These are phyloP conservation scores for Ia io DNA, from an alignment of 2,113 vertebrate genomes.

Conservation along the genomic window DNA sequence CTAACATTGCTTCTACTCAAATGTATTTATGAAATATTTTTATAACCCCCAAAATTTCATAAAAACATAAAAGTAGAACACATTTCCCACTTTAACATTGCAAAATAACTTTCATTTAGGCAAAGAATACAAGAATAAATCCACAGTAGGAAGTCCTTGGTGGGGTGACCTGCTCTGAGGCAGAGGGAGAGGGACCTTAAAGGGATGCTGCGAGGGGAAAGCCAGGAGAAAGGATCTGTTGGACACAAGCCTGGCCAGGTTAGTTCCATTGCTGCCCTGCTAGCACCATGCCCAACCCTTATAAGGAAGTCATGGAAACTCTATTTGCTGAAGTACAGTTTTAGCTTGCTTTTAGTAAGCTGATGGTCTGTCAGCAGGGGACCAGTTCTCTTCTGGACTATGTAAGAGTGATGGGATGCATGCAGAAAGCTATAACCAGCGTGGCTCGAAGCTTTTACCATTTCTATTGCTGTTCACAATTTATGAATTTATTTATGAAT, in stretches of 20 bases:
- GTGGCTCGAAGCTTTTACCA: background rate
- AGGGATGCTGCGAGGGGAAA: background rate
- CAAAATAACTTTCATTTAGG: background rate
- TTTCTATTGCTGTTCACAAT: background rate
- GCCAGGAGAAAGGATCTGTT: fast-evolving
- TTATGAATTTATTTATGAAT: slow-evolving; percentile 51
- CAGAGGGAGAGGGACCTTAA: background rate
- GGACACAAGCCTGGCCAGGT: background rate
- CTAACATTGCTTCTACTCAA: background rate
- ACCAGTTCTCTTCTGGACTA: background rate
- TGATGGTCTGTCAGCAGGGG: background rate
- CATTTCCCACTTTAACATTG: background rate
- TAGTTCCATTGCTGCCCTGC: background rate
- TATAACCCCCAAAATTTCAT: background rate
- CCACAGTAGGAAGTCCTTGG: background rate
- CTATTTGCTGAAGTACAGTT: background rate
- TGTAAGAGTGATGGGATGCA: background rate
- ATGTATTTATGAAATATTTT: background rate
- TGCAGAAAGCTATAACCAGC: background rate
- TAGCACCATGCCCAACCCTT: background rate
- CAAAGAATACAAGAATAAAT: background rate
- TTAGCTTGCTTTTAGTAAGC: background rate
- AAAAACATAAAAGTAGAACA: background rate
- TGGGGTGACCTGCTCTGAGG: background rate
- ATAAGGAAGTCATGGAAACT: background rate